Evolutionary conservation across 1,140 invertebrate species (phyloP), one percentile per base, ranked within the genome.

Genomic region (Orchestia grillus): DNA sequence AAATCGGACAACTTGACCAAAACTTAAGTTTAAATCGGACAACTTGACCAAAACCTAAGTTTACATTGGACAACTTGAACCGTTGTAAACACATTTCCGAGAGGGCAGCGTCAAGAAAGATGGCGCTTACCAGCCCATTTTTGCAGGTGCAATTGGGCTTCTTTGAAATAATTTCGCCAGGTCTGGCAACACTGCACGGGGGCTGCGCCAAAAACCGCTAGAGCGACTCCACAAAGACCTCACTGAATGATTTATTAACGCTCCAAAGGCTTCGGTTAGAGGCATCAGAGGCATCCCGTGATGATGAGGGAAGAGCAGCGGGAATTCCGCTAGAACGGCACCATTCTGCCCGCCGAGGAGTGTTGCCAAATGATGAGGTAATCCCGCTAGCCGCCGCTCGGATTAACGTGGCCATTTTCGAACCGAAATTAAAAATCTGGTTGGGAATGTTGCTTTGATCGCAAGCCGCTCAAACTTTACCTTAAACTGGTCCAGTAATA

Each of bases 321-420:
- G 47, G 62, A 77, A 77, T 77, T 77, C 62, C 62, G 62, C 62
- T 77, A 77, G 62, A 77, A 15, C 28, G 62, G 62, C 62, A 77
- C 11, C 62, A 77, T 77, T 77, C 62, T 77, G 62, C 15, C 62
- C 11, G 3, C 62, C 11, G 62, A 77, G 62, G 62, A 77, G 62
- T 77, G 62, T 77, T 77, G 62, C 62, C 62, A 77, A 77, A 77
- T 77, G 62, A 77, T 77, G 62, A 77, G 62, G 62, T 77, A 77
- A 77, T 77, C 62, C 62, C 62, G 62, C 62, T 77, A 77, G 62
- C 62, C 28, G 62, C 62, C 62, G 62, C 62, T 3, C 62, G 62
- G 62, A 77, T 77, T 77, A 77, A 77, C 62, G 62, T 28, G 1
- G 62, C 62, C 62, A 77, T 77, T 77, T 77, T 77, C 62, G 62